These are phyloP conservation scores for Leucosticte australis DNA, from an alignment of 2,113 vertebrate genomes.

Conservation along the genomic window DNA sequence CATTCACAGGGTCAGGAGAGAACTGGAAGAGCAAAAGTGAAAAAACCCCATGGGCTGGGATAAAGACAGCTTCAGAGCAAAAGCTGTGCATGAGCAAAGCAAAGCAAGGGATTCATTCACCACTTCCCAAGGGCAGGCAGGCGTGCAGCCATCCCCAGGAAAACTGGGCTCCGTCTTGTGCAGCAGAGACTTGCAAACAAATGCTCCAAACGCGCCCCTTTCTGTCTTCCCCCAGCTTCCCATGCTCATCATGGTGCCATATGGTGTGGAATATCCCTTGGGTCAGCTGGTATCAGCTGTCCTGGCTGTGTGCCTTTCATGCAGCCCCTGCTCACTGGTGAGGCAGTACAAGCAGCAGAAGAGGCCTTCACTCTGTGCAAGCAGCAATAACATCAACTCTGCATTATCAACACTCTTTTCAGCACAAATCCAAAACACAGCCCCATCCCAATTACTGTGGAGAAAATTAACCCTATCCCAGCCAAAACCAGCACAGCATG, in stretches of 20 bases:
- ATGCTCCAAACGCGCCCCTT: rapidly evolving
- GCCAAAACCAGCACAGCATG: neutral
- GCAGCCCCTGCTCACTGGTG: neutral
- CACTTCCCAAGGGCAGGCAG: neutral
- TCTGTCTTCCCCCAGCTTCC: neutral
- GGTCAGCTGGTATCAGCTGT: neutral
- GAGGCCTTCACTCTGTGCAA: neutral
- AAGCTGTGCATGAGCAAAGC: neutral
- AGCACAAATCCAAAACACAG: neutral
- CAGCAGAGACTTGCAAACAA: rapidly evolving
- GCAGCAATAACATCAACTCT: neutral
- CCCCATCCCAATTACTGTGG: too few species aligned
- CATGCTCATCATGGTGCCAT: neutral
- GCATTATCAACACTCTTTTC: too few species aligned
- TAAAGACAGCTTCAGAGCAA: neutral
- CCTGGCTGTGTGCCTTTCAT: neutral
- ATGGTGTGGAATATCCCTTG: neutral
- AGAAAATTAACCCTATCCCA: neutral
- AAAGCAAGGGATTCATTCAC: neutral
- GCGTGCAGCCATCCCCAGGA: neutral
- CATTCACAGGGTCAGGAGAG: neutral
- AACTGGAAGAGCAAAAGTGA: neutral
- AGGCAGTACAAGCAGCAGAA: rapidly evolving
- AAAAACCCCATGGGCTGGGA: neutral
- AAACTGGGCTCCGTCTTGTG: neutral